Base-by-base conservation (phyloP, 2,888 invertebrate genomes). In the Incurvaria masculella region DNA sequence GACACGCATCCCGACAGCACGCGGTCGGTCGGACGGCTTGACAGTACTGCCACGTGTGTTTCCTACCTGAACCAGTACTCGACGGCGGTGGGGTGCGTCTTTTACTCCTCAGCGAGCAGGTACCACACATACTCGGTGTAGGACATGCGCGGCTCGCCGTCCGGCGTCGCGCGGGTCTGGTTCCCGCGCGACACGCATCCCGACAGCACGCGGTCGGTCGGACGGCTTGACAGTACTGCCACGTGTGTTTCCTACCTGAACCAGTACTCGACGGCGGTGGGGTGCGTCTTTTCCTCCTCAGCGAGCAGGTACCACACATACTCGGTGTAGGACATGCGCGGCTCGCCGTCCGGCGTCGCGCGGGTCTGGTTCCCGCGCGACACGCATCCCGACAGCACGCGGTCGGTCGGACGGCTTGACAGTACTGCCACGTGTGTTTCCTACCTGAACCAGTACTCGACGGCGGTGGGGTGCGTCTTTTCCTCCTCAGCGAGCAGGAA, bases 71-170 rank as follows among this genome's bases (percentile, higher is more conserved):
- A 95, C 94, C 94, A 95, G 70, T 94, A 95, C 65, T 95, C 95
- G 50, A 95, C 91, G 51, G 94, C 93, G 10, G 93, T 96, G 10
- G 96, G 94, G 69, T 98, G 94, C 54, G 89, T 87, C 72, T 99
- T 99, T 72, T 99, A 99, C 72, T 99, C 99, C 68, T 99, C 99
- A 33, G 99, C 96, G 6, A 99, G 81, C 49, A 99, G 81, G 74
- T 99, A 99, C 95, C 98, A 98, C 4, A 99, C 98, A 74, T 99
- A 99, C 72, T 99, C 99, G 1, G 94, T 92, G 71, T 99, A 98
- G 40, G 94, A 94, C 94, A 99, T 97, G 62, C 91, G 87, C 19
- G 87, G 85, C 57, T 87, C 86, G 2, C 83, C 83, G 47, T 79
- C 80, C 0, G 80, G 70, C 0, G 79, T 74, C 49, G 69, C 53